These are phyloP conservation scores for Scaptomyza hsui DNA, from an alignment of 1,140 invertebrate species.

Conservation along the genomic window DNA sequence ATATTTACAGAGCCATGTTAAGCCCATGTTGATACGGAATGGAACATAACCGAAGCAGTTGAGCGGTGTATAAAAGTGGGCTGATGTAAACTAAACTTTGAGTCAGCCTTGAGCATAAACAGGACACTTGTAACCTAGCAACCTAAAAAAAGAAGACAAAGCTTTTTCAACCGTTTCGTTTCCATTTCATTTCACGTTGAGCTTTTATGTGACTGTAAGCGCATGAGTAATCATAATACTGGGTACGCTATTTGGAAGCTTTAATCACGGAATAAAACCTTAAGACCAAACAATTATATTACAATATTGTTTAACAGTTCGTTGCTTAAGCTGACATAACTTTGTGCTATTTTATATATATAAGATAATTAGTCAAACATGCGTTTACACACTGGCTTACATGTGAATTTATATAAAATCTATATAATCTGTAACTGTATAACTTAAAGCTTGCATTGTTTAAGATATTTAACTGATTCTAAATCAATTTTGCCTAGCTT, in stretches of 20 bases:
- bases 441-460: conserved; percentile 65
- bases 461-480: conserved; percentile 49
- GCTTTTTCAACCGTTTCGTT: neutral
- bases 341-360: conserved; percentile 42
- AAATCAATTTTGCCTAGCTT: conserved; percentile 55
- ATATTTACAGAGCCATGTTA: conserved; percentile 15
- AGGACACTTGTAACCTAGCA: conserved; percentile 47
- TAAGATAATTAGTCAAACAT: conserved; percentile 36
- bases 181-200: conserved; percentile 21
- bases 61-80: neutral
- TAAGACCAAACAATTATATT: neutral
- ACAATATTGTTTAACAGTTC: conserved; percentile 43
- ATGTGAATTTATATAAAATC: conserved; percentile 42
- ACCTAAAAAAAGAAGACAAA: conserved; percentile 33
- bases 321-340: conserved; percentile 45
- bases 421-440: conserved; percentile 30
- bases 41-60: conserved; percentile 17
- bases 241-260: conserved; percentile 22
- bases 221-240: conserved; percentile 17
- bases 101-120: conserved; percentile 28
- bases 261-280: conserved; percentile 19
- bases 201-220: conserved; percentile 15
- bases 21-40: conserved; percentile 36
- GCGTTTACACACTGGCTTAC: conserved; percentile 44
- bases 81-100: conserved; percentile 13